Evolutionary conservation across 2,888 invertebrate genomes (phyloP).

Genomic region (Lasioglossum villosulum): DNA sequence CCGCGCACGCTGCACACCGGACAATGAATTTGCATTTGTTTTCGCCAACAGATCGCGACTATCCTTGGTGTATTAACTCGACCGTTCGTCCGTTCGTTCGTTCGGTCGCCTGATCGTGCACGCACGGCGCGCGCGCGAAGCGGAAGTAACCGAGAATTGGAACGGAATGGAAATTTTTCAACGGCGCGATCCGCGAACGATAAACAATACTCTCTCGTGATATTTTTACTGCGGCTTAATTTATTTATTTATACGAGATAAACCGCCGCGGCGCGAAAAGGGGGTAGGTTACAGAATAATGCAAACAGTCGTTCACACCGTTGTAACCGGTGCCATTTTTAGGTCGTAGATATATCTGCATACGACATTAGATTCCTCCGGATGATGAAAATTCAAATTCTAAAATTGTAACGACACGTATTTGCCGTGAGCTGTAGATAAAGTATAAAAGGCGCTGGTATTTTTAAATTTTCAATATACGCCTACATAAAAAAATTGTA

Average conservation of each 20-base stretch:
- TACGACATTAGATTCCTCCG: background rate
- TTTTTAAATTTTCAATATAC: too few species aligned
- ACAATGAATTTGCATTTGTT: conserved; percentile 73
- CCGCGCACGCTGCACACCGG: conserved; percentile 46
- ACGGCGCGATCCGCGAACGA: conserved; percentile 18
- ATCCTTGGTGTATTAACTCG: conserved; percentile 21
- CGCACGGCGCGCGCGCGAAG: background rate
- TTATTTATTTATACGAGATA: conserved; percentile 18
- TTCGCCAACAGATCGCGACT: conserved; percentile 57
- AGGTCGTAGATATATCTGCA: background rate
- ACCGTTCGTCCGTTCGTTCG: background rate
- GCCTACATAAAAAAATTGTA: too few species aligned
- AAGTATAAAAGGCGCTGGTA: background rate
- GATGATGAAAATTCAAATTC: background rate
- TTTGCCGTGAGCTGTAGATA: background rate
- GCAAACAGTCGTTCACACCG: background rate
- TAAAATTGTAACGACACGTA: background rate
- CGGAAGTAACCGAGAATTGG: conserved; percentile 17
- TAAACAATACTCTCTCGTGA: conserved; percentile 23
- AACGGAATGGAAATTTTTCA: conserved; percentile 43
- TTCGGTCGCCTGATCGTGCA: background rate
- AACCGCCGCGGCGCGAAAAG: background rate
- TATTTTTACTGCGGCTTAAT: background rate
- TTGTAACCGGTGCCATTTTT: background rate
- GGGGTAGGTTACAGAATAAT: background rate